Evolutionary conservation across 2,888 invertebrate species (phyloP), one percentile per base, ranked within the genome.

Genomic region (Drosophila neutralis): DNA sequence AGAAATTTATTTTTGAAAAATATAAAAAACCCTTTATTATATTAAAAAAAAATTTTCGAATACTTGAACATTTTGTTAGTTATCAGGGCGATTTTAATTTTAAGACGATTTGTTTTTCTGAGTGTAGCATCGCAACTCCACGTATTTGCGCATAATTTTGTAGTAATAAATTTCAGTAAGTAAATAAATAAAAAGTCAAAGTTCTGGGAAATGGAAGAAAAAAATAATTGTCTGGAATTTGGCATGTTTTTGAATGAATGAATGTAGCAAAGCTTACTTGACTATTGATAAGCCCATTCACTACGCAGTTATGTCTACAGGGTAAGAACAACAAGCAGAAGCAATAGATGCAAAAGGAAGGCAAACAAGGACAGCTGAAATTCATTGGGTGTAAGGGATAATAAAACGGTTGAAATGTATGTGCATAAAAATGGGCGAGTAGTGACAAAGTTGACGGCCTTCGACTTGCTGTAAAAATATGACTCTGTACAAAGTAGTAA

Each of bases 361-460:
- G 21, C 31, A 24, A 21, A 45, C 18, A 29, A 31, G 21, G 5
- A 4, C 21, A 54, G 3, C 10, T 53, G 27, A 45, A 38, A 38
- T 18, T 36, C 21, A 18, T 38, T 38, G 36, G 27, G 13, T 33
- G 31, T 24, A 58, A 54, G 49, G 56, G 24, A 49, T 45, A 65
- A 54, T 63, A 56, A 69, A 72, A 57, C 40, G 49, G 11, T 24
- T 42, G 35, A 73, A 70, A 70, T 71, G 51, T 67, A 72, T 56
- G 65, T 57, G 62, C 60, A 68, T 72, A 60, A 42, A 72, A 63
- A 69, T 69, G 49, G 21, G 33, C 59, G 31, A 56, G 56, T 45
- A 69, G 68, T 69, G 68, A 79, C 73, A 76, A 68, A 70, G 58
- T 75, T 65, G 59, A 48, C 45, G 71, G 49, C 63, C 62, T 38